Conservation (phyloP, 2,888 invertebrate species). For the Amblyjoppa fuscipennis region DNA sequence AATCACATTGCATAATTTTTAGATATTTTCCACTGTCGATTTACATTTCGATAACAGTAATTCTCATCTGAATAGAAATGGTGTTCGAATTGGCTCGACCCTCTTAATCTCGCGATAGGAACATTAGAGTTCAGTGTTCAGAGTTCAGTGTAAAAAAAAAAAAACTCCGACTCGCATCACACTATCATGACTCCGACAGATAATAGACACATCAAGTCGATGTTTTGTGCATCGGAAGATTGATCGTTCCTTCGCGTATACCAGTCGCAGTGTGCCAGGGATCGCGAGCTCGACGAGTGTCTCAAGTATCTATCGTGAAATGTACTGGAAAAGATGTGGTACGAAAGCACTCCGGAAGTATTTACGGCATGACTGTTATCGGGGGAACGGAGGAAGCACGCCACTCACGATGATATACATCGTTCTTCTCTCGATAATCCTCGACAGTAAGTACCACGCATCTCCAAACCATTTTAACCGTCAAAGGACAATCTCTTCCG, state of each 20-base stretch:
- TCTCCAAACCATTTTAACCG: neutral
- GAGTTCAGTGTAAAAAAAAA: neutral
- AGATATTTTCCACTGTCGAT: neutral
- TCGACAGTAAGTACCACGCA: constrained; percentile 76
- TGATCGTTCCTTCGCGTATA: constrained; percentile 37
- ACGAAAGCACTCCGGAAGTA: constrained; percentile 74
- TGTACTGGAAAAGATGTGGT: constrained; percentile 79
- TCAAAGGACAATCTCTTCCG: neutral
- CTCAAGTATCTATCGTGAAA: constrained; percentile 75
- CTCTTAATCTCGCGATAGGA: neutral
- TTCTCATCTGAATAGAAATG: neutral
- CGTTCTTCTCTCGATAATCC: constrained; percentile 75
- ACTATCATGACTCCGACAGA: constrained; percentile 31
- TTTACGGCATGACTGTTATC: constrained; percentile 71
- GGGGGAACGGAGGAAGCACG: constrained; percentile 70
- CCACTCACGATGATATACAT: constrained; percentile 76
- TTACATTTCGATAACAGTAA: neutral
- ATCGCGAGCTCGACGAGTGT: constrained; percentile 61
- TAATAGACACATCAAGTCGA: constrained; percentile 49
- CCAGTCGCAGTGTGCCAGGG: constrained; percentile 40
- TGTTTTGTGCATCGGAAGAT: constrained; percentile 48
- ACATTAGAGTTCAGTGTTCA: neutral
- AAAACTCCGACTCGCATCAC: constrained; percentile 3
- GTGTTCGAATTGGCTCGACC: neutral
- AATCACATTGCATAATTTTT: neutral